Conservation (phyloP, 2,113 vertebrate genomes). For the Sceloporus tristichus region DNA sequence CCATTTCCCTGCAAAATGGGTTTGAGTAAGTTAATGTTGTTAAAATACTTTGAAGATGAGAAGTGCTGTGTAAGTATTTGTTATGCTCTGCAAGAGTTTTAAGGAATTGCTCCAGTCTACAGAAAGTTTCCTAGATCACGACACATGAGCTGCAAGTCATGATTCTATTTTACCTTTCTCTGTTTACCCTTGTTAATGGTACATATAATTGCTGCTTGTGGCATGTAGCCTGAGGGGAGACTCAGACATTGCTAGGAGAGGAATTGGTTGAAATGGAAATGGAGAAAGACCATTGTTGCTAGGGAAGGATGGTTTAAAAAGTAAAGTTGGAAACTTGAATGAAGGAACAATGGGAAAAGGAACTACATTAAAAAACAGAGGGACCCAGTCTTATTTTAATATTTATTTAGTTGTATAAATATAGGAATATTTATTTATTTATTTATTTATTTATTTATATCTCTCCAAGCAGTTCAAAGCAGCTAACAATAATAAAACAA, state of each 20-base stretch:
- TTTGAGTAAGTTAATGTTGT: conserved; percentile 53
- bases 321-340: not conserved
- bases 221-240: not conserved
- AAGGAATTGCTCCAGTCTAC: not conserved
- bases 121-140: conserved; percentile 31
- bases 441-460: too few species aligned
- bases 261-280: not conserved
- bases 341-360: not conserved
- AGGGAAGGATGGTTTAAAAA: not conserved
- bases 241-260: not conserved
- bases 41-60: conserved; percentile 47
- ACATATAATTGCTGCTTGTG: conserved; percentile 24
- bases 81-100: conserved; percentile 30
- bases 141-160: conserved; percentile 24
- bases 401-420: not conserved
- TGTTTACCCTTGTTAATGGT: conserved; percentile 4
- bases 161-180: conserved; percentile 28
- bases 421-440: too few species aligned
- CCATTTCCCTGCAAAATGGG: conserved; percentile 41
- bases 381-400: not conserved
- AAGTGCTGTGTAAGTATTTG: conserved; percentile 54
- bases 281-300: not conserved
- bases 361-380: not conserved
- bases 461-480: too few species aligned
- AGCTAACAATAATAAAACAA: too few species aligned